These are phyloP conservation scores for Nibea albiflora DNA, from an alignment of 2,113 vertebrate genomes.

Conservation along the genomic window DNA sequence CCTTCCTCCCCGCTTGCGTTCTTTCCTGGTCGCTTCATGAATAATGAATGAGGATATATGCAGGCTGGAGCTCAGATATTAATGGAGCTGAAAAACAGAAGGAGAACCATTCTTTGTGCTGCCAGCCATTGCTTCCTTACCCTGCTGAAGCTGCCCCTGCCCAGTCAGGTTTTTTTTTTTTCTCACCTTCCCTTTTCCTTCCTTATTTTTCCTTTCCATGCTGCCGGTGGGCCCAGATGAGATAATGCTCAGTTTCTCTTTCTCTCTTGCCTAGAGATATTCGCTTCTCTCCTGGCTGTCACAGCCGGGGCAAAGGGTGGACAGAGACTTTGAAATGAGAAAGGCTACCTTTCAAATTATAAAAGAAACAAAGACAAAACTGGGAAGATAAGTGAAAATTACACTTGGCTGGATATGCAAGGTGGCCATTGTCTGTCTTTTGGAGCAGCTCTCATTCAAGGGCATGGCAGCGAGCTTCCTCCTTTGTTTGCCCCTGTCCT, in stretches of 20 bases:
- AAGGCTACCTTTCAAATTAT: conserved; percentile 51
- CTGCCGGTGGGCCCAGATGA: conserved; percentile 46
- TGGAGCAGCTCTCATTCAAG: conserved; percentile 68
- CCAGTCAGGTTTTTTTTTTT: conserved; percentile 17
- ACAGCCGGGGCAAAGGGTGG: conserved; percentile 57
- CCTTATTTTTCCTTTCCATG: conserved; percentile 45
- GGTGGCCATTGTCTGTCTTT: conserved; percentile 55
- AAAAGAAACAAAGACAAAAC: conserved; percentile 40
- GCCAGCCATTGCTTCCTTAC: conserved; percentile 75
- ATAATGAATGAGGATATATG: conserved; percentile 98
- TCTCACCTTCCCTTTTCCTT: conserved; percentile 36
- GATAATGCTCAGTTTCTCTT: conserved; percentile 46
- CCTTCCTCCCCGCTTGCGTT: conserved; percentile 71
- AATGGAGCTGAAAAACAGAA: conserved; percentile 92
- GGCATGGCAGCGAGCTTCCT: conserved; percentile 57
- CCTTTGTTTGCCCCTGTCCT: conserved; percentile 67
- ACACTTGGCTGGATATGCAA: conserved; percentile 47
- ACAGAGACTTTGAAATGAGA: conserved; percentile 61
- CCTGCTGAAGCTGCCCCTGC: conserved; percentile 70
- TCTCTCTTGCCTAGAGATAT: conserved; percentile 45
- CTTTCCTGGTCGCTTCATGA: conserved; percentile 92
- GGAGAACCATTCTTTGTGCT: conserved; percentile 84
- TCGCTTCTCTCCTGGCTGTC: conserved; percentile 51
- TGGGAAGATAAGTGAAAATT: conserved; percentile 50
- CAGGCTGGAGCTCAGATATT: conserved; percentile 88